Base-by-base conservation (phyloP, 2,113 vertebrate genomes). In the Pygoscelis adeliae region DNA sequence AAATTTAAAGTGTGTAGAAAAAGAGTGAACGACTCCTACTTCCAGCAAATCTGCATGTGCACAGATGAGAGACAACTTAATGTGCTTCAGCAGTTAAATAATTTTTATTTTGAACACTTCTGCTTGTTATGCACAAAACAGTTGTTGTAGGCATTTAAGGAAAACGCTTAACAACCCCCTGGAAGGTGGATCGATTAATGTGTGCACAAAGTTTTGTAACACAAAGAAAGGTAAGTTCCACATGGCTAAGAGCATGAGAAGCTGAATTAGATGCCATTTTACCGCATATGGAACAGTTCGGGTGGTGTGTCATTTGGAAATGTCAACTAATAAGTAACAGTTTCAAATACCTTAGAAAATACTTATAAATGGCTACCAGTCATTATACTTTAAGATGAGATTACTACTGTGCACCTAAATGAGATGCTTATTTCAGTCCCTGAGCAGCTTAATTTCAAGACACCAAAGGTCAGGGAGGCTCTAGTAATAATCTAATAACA, bases 401-500 rank as follows among this genome's bases (percentile, higher is more conserved):
- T 95, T 81, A 87, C 93, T 90, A 40, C 83, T 76, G 47, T 90
- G 90, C 90, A 95, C 92, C 76, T 92, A 79, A 97, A 96, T 96
- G 88, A 94, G 93, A 83, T 91, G 83, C 96, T 96, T 96, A 92
- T 95, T 93, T 91, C 83, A 59, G 84, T 93, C 86, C 74, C 95
- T 13, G 52, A 91, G 90, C 92, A 95, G 83, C 87, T 95, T 97
- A 90, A 90, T 96, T 96, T 95, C 61, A 44, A 95, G 94, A 93
- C 59, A 56, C 67, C 79, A 90, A 93, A 96, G 94, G 97, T 95
- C 90, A 93, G 86, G 26, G 52, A 95, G 77, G 63, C 67, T 89
- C 26, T 59, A 16, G 80, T 93, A 95, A 96, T 95, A 95, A 95
- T 92, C 92, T 97, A 92, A 95, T 97, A 95, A 84, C 89, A 89